phyloP scores from a whole-genome alignment of 2,797 vertebrate genomes.

The Micromesistius poutassou region DNA sequence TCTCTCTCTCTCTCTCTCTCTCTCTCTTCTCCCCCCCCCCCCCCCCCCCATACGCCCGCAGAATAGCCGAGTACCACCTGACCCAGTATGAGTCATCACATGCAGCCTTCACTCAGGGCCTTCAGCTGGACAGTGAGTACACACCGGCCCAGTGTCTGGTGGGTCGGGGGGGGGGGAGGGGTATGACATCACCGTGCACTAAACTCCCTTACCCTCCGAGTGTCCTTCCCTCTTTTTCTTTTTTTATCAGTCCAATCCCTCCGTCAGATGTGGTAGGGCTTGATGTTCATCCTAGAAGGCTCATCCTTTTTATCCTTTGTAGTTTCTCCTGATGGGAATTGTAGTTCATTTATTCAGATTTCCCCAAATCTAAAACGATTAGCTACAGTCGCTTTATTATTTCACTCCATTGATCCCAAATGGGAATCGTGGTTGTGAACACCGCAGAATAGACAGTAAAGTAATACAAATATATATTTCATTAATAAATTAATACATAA shows the following conservation, averaged over 20 bases:
- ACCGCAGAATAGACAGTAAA: not conserved
- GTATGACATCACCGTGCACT: conserved; percentile 6
- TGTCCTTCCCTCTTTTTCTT: not conserved
- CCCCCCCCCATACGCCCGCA: conserved; percentile 46
- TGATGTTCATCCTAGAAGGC: not conserved
- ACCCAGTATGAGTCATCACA: conserved; percentile 82
- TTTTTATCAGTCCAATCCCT: not conserved
- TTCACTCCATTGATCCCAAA: not conserved
- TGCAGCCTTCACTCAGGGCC: conserved; percentile 83
- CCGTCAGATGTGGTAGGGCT: not conserved
- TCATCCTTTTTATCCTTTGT: not conserved
- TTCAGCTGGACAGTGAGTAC: conserved; percentile 84
- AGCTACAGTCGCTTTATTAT: not conserved
- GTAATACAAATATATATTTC: too few relatives aligned
- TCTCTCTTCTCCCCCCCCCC: not conserved
- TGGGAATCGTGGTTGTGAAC: not conserved
- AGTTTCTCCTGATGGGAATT: not conserved
- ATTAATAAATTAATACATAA: not conserved
- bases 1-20: conserved; percentile 14
- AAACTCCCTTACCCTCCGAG: conserved; percentile 5
- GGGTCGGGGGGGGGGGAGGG: conserved; percentile 1
- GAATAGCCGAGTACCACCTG: conserved; percentile 92
- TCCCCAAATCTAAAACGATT: not conserved
- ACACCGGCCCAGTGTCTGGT: conserved; percentile 35
- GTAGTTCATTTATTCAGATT: too few relatives aligned